phyloP scores from a whole-genome alignment of 2,888 invertebrate genomes.

The Drosophila bunnanda region DNA sequence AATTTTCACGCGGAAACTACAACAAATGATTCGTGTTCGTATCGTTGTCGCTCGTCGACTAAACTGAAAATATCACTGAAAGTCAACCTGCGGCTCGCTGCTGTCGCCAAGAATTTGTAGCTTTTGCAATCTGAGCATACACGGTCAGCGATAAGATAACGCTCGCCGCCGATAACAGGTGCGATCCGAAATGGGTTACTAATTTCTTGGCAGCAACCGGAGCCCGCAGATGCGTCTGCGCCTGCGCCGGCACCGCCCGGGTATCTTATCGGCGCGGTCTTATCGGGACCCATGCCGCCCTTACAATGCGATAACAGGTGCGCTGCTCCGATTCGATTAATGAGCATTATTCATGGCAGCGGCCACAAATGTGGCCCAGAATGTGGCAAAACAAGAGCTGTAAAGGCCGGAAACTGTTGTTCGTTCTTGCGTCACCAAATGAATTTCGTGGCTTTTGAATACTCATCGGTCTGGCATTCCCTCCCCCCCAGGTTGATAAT shows the following conservation, averaged over 20 bases:
- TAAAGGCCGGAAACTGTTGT: constrained; percentile 25
- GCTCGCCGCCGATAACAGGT: constrained; percentile 51
- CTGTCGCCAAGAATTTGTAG: constrained; percentile 61
- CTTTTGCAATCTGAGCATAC: constrained; percentile 72
- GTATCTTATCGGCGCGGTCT: constrained; percentile 48
- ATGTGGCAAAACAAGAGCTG: constrained; percentile 25
- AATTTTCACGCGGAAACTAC: constrained; percentile 38
- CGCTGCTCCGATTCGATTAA: constrained; percentile 21
- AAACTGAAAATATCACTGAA: constrained; percentile 56
- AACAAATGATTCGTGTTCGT: constrained; percentile 59
- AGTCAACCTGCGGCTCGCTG: constrained; percentile 28
- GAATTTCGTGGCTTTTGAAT: constrained; percentile 5
- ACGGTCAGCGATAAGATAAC: constrained; percentile 55
- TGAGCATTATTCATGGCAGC: constrained; percentile 57
- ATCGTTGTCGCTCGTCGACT: constrained; percentile 78
- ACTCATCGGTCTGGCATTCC: constrained; percentile 31
- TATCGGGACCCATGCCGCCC: constrained; percentile 16
- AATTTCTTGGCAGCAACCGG: constrained; percentile 28
- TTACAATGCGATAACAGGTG: constrained; percentile 38
- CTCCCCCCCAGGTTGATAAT: constrained; percentile 18
- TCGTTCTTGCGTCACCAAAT: constrained; percentile 41
- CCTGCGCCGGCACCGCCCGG: constrained; percentile 45
- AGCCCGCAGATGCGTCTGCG: constrained; percentile 17
- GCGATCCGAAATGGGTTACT: constrained; percentile 64
- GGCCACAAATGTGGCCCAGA: constrained; percentile 47